A percentile compares a stretch with the other conserved stretches of the same genome.
Evolutionary conservation across 2,797 vertebrate species (phyloP).

Genomic region (Bradypodion pumilum): DNA sequence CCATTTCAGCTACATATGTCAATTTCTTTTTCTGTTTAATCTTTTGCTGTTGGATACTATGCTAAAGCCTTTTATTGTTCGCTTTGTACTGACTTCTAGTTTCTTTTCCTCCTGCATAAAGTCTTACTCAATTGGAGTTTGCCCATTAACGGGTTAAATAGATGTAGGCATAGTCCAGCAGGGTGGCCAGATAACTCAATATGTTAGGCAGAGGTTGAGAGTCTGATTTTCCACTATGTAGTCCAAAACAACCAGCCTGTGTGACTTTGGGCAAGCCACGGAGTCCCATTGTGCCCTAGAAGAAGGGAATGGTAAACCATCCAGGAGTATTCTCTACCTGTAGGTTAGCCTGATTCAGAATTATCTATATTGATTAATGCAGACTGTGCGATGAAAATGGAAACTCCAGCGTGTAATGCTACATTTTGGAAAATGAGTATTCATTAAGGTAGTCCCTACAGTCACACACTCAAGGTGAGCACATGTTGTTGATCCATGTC

Average conservation of each 20-base stretch:
- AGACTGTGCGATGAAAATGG: not conserved
- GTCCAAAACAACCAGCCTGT: too few relatives aligned
- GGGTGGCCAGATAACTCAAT: too few relatives aligned
- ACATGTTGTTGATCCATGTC: too few relatives aligned
- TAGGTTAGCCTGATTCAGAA: not conserved
- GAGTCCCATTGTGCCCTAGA: too few relatives aligned
- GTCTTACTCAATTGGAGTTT: not conserved
- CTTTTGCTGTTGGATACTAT: not conserved
- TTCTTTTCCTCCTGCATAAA: not conserved
- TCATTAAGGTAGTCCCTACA: too few relatives aligned
- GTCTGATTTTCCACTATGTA: too few relatives aligned
- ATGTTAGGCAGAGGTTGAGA: too few relatives aligned
- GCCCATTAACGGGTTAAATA: not conserved
- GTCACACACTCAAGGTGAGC: too few relatives aligned
- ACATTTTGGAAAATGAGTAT: too few relatives aligned
- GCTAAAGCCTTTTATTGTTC: not conserved
- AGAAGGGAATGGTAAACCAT: too few relatives aligned
- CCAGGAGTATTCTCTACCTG: not conserved
- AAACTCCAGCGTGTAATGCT: not conserved
- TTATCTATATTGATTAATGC: not conserved
- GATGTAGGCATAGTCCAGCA: too few relatives aligned
- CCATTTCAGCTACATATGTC: constrained; percentile 2
- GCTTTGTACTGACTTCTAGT: constrained; percentile 5
- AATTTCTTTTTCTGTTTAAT: not conserved
- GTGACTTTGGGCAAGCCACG: too few relatives aligned